Evolutionary conservation across 2,113 vertebrate genomes (phyloP), one percentile per base, ranked within the genome.

Genomic region (Odobenus rosmarus): DNA sequence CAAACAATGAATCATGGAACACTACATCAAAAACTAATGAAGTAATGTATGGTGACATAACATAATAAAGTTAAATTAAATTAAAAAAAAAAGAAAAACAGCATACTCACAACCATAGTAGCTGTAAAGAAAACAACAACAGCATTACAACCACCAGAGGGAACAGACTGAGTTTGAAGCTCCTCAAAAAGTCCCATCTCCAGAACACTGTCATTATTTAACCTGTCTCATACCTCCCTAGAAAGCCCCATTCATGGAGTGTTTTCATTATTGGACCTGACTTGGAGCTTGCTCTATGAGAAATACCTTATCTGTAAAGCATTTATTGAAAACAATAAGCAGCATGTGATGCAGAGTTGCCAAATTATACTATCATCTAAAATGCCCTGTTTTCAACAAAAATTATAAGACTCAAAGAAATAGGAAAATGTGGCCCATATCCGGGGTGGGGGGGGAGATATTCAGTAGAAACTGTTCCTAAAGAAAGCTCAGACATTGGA

Each of bases 181-280:
- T 24, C 51, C 42, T 93, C 69, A 62, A 49, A 86, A 77, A 86
- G 7, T 53, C 3, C 14, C 31, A 67, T 67, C 31, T 19, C 31
- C 59, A 92, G 23, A 82, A 39, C 23, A 86, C 9, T 92, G 36
- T 82, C 59, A 94, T 36, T 82, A 51, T 92, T 92, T 92, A 57
- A 69, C 33, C 80, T 95, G 26, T 80, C 36, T 71, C 31, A 76
- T 36, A 57, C 9, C n/a, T 85, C n/a, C 16, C 36, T 64, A 36
- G n/a, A 64, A 92, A 64, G 28, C 3, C 33, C 26, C 15, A 64
- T 77, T 90, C 42, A 80, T 10, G 42, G 24, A n/a, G 4, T 46
- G n/a, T 31, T 93, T 69, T 84, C 57, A 88, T 71, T 95, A 91
- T 90, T 91, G 93, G 62, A 95, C 84, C 8, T 26, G 5, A 81